These are phyloP conservation scores for Stenichneumon culpator DNA, from an alignment of 2,888 invertebrate genomes.

Conservation along the genomic window DNA sequence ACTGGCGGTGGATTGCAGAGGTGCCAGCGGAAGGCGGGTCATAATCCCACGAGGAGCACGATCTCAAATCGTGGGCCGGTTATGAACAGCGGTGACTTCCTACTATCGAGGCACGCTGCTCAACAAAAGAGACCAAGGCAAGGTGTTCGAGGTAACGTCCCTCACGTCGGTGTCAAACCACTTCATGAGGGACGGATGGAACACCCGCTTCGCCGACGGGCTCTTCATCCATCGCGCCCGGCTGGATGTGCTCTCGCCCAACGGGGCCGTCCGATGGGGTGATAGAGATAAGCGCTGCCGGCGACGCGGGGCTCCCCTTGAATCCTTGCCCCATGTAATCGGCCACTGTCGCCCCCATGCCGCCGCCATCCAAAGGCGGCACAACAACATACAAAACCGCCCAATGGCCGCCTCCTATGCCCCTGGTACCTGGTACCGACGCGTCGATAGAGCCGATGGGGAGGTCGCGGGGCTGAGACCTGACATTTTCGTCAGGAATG, in stretches of 20 bases:
- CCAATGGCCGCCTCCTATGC: slow-evolving; percentile 65
- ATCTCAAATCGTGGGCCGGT: not conserved
- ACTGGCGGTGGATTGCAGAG: slow-evolving; percentile 46
- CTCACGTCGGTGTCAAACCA: slow-evolving; percentile 71
- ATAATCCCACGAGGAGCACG: slow-evolving; percentile 66
- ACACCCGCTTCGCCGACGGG: slow-evolving; percentile 82
- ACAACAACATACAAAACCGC: slow-evolving; percentile 71
- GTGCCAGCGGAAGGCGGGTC: slow-evolving; percentile 23
- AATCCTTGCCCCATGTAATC: slow-evolving; percentile 80
- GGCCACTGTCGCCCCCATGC: slow-evolving; percentile 52
- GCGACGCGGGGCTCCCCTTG: slow-evolving; percentile 72
- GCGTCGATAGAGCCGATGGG: slow-evolving; percentile 49
- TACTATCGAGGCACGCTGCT: not conserved
- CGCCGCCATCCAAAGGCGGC: slow-evolving; percentile 73
- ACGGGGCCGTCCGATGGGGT: not conserved
- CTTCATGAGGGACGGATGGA: slow-evolving; percentile 74
- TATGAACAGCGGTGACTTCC: not conserved
- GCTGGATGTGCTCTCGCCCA: not conserved
- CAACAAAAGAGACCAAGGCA: slow-evolving; percentile 72
- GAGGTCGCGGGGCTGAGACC: slow-evolving; percentile 60
- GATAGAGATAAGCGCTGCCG: slow-evolving; percentile 74
- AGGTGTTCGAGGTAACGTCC: not conserved
- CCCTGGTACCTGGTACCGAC: slow-evolving; percentile 63
- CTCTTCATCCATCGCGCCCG: slow-evolving; percentile 80
- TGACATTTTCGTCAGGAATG: slow-evolving; percentile 70